Percentiles rank a stretch among this genome's conserved stretches.
phyloP scores from a whole-genome alignment of 2,888 invertebrate species.

The Horisme vitalbata region DNA sequence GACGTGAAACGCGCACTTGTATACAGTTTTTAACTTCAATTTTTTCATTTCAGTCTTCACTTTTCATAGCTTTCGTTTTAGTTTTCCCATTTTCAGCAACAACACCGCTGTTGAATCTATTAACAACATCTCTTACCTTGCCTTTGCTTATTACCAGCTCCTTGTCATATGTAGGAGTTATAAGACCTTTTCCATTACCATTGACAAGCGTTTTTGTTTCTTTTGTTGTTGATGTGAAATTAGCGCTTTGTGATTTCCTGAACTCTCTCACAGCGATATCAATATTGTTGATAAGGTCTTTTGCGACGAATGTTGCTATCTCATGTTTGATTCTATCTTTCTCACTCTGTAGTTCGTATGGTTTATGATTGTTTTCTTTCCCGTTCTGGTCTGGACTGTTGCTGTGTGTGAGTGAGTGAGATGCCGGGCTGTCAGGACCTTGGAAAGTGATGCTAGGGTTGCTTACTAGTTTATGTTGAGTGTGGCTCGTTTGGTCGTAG shows the following conservation, averaged over 20 bases:
- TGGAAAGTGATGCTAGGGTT: conserved; percentile 77
- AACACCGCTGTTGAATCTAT: conserved; percentile 66
- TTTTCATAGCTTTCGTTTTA: conserved; percentile 48
- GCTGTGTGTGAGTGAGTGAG: conserved; percentile 66
- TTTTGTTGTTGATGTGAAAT: conserved; percentile 44
- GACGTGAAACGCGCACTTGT: conserved; percentile 10
- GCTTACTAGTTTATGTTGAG: conserved; percentile 45
- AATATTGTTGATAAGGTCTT: conserved; percentile 73
- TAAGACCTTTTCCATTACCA: conserved; percentile 59
- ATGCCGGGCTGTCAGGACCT: conserved; percentile 75
- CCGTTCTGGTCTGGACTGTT: conserved; percentile 63
- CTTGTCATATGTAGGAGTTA: conserved; percentile 72
- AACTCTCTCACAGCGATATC: conserved; percentile 71
- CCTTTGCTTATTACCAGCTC: conserved; percentile 75
- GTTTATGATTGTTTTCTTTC: conserved; percentile 50
- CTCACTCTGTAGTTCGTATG: conserved; percentile 62
- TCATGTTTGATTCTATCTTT: conserved; percentile 74
- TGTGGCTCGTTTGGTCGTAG: conserved; percentile 44
- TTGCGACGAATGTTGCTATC: conserved; percentile 74
- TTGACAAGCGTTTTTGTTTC: conserved; percentile 50
- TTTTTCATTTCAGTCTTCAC: conserved; percentile 49
- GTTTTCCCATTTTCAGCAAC: conserved; percentile 40
- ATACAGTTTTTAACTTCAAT: conserved; percentile 28
- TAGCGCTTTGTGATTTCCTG: conserved; percentile 67
- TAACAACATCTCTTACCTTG: conserved; percentile 76